Evolutionary conservation across 2,113 vertebrate species (phyloP), one percentile per base, ranked within the genome.

Genomic region (Pontoporia blainvillei): DNA sequence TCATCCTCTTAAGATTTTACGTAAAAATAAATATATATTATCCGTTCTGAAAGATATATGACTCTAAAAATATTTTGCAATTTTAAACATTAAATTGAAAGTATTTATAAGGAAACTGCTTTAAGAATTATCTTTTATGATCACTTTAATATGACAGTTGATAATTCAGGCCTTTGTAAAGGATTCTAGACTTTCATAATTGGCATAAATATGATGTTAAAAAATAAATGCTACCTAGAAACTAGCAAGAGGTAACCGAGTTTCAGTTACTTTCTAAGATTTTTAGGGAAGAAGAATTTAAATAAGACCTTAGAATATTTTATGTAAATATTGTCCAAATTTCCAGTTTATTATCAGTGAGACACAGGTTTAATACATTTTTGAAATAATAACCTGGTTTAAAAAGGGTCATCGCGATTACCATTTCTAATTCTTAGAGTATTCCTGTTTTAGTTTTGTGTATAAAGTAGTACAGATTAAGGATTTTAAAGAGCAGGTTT

Each of bases 401-500:
- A 41, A 49, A 97, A 66, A n/a, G 12, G 27, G 44, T 59, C 41
- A 49, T 49, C 10, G 8, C 5, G 15, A 88, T 94, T 39, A 31
- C 23, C 76, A 2, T 79, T 96, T 92, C 46, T 69, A 17, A 76
- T 88, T 83, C 41, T 36, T 41, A 52, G 27, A 96, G 18, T 91
- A 8, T 73, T 8, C 83, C 44, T 61, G 20, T 89, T 95, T 94
- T 93, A 84, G 94, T 97, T 90, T 93, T 23, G 34, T 29, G 23
- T 86, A 39, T 71, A 29, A 17, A 79, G 79, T 75, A 97, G 87
- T 95, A 54, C 52, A 71, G 94, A 93, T 91, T 64, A 93, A 83
- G 39, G 78, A 67, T 97, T 96, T 78, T 79, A 84, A 72, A 86
- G 91, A 89, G 2, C 86, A n/a, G 92, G 88, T 83, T 36, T 98